Conservation (phyloP, 2,888 invertebrate genomes). For the Aplocera efformata region DNA sequence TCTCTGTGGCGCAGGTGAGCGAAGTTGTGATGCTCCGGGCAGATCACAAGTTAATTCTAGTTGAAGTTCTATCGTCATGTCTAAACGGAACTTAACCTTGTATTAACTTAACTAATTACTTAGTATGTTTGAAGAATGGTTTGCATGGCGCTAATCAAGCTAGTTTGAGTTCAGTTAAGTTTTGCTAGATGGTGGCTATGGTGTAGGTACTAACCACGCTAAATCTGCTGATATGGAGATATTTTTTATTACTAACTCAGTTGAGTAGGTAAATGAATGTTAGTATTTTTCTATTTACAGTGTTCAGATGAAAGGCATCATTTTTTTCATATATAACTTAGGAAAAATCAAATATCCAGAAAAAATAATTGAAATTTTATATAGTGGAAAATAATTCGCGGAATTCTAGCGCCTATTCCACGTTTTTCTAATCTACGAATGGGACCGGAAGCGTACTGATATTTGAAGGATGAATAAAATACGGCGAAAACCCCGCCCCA, state of each 20-base stretch:
- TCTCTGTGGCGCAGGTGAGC: conserved; percentile 22
- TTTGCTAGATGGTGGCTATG: conserved; percentile 17
- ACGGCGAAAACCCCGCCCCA: conserved; percentile 6
- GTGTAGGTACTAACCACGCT: too few species aligned
- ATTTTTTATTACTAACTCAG: too few species aligned
- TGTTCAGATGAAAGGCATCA: too few species aligned
- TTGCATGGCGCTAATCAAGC: conserved; percentile 18
- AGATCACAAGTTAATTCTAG: conserved; percentile 52
- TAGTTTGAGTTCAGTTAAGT: conserved; percentile 14
- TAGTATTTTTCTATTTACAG: too few species aligned
- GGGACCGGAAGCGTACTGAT: conserved; percentile 4
- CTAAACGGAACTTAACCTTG: conserved; percentile 47
- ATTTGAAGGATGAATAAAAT: conserved; percentile 11
- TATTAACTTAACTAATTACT: conserved; percentile 51
- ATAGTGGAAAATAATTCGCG: conserved; percentile 3
- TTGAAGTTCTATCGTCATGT: conserved; percentile 48
- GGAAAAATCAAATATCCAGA: too few species aligned
- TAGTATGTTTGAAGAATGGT: conserved; percentile 40
- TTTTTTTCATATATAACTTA: too few species aligned
- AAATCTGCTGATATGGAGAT: too few species aligned
- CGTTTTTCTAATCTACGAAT: conserved; percentile 15
- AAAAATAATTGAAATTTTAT: background rate
- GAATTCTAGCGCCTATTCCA: conserved; percentile 4
- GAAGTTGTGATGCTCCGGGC: conserved; percentile 41
- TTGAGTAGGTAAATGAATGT: too few species aligned